Base-by-base conservation (phyloP, 2,797 vertebrate species). In the Sebastes hubbsi region DNA sequence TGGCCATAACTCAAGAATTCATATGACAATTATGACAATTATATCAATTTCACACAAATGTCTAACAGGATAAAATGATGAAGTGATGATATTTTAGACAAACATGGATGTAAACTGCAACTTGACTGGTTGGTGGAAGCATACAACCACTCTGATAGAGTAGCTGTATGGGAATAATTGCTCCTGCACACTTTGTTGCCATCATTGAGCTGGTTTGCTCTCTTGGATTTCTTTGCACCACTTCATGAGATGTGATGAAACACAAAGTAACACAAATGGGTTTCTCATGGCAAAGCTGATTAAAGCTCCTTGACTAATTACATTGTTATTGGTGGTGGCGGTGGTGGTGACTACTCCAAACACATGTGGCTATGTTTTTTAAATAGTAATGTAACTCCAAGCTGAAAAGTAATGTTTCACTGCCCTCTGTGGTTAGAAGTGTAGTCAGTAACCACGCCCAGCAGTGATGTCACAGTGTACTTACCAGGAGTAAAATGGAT, bases 191-290 rank as follows among this genome's bases (percentile, higher is more conserved):
- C 22, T 38, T 59, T 8, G 24, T 29, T 71, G 18, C 55, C 34
- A 29, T 12, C 32, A 22, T 60, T 10, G 46, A 69, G 59, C 55
- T n/a, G 13, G 49, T 54, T 77, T 30, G 29, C 1, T 12, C 3
- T 55, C 2, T 76, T 70, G 14, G 1, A 52, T 49, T 24, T 36
- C 46, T 66, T 62, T 22, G 22, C 27, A 27, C 5, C 38, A 2
- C 18, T 54, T 55, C 13, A 49, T 55, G 42, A 77, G 24, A 65
- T 25, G 27, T 85, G 65, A 85, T 75, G 75, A 83, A 78, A 83
- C 65, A 34, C 34, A 30, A 25, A 52, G 56, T 16, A 78, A 75
- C 46, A 75, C 46, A 20, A 49, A 49, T 4, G 5, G 0, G 2
- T 25, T 34, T 25, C 29, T 63, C 25, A 13, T 58, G 13, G 18